phyloP scores from a whole-genome alignment of 2,113 vertebrate genomes.

The Aleadryas rufinucha region DNA sequence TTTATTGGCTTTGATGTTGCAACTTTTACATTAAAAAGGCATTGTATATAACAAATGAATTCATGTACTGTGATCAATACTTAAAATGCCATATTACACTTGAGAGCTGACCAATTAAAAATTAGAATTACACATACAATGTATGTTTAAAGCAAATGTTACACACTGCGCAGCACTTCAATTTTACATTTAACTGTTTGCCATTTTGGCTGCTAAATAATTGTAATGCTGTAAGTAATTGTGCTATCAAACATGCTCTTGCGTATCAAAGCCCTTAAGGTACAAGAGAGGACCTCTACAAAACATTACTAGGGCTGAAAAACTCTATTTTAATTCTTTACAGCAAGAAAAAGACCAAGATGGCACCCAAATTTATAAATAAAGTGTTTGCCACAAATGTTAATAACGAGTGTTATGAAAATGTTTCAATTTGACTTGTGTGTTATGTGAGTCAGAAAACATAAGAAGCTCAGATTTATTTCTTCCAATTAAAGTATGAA shows the following conservation, averaged over 20 bases:
- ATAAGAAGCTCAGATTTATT: conserved; percentile 1
- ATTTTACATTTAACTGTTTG: conserved; percentile 38
- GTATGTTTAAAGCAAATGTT: conserved; percentile 54
- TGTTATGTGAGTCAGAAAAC: conserved; percentile 29
- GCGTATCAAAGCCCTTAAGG: conserved; percentile 3
- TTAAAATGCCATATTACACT: conserved; percentile 57
- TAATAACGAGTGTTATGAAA: conserved; percentile 46
- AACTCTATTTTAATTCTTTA: conserved; percentile 27
- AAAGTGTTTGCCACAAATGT: conserved; percentile 19
- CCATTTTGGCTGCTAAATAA: conserved; percentile 56
- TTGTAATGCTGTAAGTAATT: conserved; percentile 46
- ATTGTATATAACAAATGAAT: conserved; percentile 54
- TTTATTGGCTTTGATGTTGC: conserved; percentile 82
- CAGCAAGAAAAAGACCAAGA: conserved; percentile 49
- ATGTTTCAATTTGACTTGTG: conserved; percentile 14
- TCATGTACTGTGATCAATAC: conserved; percentile 35
- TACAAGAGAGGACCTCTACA: conserved; percentile 21
- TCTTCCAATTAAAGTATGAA: conserved; percentile 19
- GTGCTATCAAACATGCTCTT: conserved; percentile 62
- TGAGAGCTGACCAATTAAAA: conserved; percentile 45
- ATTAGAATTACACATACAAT: conserved; percentile 51
- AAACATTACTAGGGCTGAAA: conserved; percentile 39
- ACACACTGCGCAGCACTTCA: conserved; percentile 58
- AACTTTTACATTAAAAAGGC: conserved; percentile 78
- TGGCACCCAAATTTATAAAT: conserved; percentile 51